Base-by-base conservation (phyloP, 92 coral and sea anemone species). In the Montipora capitata region DNA sequence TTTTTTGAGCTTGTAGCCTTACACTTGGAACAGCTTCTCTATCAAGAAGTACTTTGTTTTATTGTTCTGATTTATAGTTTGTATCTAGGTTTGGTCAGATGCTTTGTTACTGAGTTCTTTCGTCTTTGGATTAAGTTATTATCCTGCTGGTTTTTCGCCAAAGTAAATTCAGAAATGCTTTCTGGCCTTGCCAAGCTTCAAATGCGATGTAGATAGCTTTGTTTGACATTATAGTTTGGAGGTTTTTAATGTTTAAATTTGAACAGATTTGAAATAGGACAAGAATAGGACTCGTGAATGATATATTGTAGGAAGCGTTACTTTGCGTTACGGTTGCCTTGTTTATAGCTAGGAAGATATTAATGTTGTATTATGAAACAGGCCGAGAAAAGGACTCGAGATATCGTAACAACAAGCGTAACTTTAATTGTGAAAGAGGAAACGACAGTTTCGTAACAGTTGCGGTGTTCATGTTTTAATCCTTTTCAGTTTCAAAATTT, bases 121-220 rank as follows among this genome's bases (percentile, higher is more conserved):
- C 58, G 76, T 72, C 76, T 72, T 72, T 72, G 76, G 76, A 72
- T 72, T 38, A 38, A 72, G 16, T 41, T 72, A 16, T 41, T 72
- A 43, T 72, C 76, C 4, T 72, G 76, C 56, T 72, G 76, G 76
- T 12, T 72, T 42, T 72, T 72, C 15, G 76, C 76, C 17, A 72
- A 72, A 72, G 76, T 72, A 43, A 72, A 72, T 72, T 72, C 76
- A 42, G 58, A 72, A 72, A 72, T 72, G 76, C 76, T 72, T 43
- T 72, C 56, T 44, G 62, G 80, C 67, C 80, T 75, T 72, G 77
- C 77, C 77, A 72, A 72, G 38, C 77, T 72, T 72, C 4, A 66
- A 72, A 48, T 11, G 77, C 77, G 8, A 17, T 72, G 15, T 72
- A 66, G 72, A 66, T 72, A 72, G 72, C 56, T 71, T 71, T 71